Base-by-base conservation (phyloP, 2,888 invertebrate genomes). In the Eucriotettix oculatus region DNA sequence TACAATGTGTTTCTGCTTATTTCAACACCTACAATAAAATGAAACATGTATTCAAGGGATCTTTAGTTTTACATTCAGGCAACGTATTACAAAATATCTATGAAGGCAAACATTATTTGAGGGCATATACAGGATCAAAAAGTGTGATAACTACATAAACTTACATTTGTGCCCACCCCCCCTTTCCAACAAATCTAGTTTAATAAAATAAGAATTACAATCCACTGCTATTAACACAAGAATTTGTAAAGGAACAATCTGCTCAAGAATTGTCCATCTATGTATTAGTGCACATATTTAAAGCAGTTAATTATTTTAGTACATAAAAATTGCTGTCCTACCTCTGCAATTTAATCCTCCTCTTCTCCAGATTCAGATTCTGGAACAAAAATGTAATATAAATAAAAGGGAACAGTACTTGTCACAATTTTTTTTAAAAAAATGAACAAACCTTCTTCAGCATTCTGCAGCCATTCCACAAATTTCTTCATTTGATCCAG, bases 401-500 rank as follows among this genome's bases (percentile, higher is more conserved):
- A 29, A 29, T 29, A 29, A 29, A 2, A 29, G 29, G 29, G 7
- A 29, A 29, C 29, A 29, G 29, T 29, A 29, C 29, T 29, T 5
- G 29, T 5, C 29, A 29, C 2, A 29, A 29, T 2, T 29, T 29
- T 29, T n/a, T n/a, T n/a, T n/a, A 14, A 10, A 52, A 17, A 11
- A 58, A 58, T 56, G 54, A n/a, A 55, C 62, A 64, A 67, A 75
- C 79, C 87, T 75, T 96, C 95, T 75, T 97, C 96, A 62, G 97
- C 96, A 76, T 86, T 95, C 75, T 96, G 90, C 66, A 97, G 81
- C 96, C 96, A 97, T 76, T 97, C 96, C 59, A 96, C 84, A 73
- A 97, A 96, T 78, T 90, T 90, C 77, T 92, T 93, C 92, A 95
- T 96, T 79, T 97, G 96, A 72, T 95, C 95, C 69, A 96, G 84